Percentiles rank a stretch among this genome's conserved stretches.
These are phyloP conservation scores for Hyposmocoma kahamanoa DNA, from an alignment of 1,140 invertebrate species.

Conservation along the genomic window DNA sequence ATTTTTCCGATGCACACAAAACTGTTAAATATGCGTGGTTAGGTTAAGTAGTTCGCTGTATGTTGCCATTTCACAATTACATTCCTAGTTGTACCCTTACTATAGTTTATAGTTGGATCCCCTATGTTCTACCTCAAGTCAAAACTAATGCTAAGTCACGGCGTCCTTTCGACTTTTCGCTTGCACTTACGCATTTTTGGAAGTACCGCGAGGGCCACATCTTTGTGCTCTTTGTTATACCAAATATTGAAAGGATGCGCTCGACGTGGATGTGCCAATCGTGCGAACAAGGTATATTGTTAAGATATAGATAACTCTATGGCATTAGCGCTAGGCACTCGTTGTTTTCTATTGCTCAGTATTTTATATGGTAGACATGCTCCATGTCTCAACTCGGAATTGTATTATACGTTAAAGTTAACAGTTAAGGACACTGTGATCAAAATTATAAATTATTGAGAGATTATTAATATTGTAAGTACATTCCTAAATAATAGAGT, in stretches of 20 bases:
- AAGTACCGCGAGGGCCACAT: background rate
- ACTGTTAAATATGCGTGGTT: conserved; percentile 44
- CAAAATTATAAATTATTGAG: conserved; percentile 74
- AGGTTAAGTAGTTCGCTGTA: conserved; percentile 57
- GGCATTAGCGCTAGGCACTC: conserved; percentile 49
- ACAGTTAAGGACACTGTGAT: conserved; percentile 72
- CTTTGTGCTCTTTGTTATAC: conserved; percentile 32
- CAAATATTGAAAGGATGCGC: conserved; percentile 61
- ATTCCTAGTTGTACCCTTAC: conserved; percentile 66
- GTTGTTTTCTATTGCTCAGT: conserved; percentile 69
- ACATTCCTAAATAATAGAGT: conserved; percentile 70
- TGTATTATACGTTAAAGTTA: conserved; percentile 70
- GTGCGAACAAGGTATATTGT: conserved; percentile 63
- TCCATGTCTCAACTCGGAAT: conserved; percentile 61
- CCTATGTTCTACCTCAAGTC: conserved; percentile 71
- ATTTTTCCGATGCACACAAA: conserved; percentile 53
- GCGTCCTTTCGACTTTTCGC: conserved; percentile 42
- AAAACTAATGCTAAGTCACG: conserved; percentile 60
- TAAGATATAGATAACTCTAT: conserved; percentile 61
- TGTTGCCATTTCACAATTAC: conserved; percentile 63
- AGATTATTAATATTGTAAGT: conserved; percentile 71
- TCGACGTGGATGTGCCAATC: conserved; percentile 60
- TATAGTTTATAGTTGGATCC: conserved; percentile 57
- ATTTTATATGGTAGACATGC: conserved; percentile 60
- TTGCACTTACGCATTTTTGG: background rate